Evolutionary conservation across 2,797 vertebrate species (phyloP).

Genomic region (Synanceia verrucosa): DNA sequence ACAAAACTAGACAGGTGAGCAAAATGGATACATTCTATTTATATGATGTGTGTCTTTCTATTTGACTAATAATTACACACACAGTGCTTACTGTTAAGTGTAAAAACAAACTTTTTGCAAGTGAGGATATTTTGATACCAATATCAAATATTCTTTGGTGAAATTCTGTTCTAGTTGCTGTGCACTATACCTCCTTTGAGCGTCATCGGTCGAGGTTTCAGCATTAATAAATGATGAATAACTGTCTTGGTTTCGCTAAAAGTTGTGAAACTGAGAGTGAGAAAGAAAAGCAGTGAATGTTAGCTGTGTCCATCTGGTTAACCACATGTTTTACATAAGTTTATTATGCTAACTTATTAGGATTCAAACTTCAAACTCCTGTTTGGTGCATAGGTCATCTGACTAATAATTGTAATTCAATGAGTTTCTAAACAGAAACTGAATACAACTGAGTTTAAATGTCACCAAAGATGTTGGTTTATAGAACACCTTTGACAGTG

Average conservation of each 20-base stretch:
- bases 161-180: conserved; percentile 1
- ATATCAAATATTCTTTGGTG: neutral
- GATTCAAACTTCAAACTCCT: conserved; percentile 23
- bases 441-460: neutral
- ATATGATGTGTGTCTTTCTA: neutral
- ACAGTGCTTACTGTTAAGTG: conserved; percentile 5
- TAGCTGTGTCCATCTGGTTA: conserved; percentile 53
- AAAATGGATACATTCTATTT: conserved; percentile 54
- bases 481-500: neutral
- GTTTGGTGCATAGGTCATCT: conserved; percentile 18
- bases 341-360: conserved; percentile 16
- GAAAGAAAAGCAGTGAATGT: conserved; percentile 53
- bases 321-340: conserved; percentile 68
- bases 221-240: conserved; percentile 39
- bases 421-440: neutral
- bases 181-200: neutral
- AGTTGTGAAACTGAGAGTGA: conserved; percentile 78
- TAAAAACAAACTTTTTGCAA: neutral
- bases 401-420: neutral
- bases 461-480: neutral
- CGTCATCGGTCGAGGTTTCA: conserved; percentile 26
- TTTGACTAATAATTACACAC: neutral
- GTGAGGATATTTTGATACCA: neutral
- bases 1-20: conserved; percentile 87
- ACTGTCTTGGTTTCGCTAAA: conserved; percentile 67